Percentiles rank a stretch among this genome's conserved stretches.
phyloP scores from a whole-genome alignment of 2,113 vertebrate genomes.

The Mirounga angustirostris region DNA sequence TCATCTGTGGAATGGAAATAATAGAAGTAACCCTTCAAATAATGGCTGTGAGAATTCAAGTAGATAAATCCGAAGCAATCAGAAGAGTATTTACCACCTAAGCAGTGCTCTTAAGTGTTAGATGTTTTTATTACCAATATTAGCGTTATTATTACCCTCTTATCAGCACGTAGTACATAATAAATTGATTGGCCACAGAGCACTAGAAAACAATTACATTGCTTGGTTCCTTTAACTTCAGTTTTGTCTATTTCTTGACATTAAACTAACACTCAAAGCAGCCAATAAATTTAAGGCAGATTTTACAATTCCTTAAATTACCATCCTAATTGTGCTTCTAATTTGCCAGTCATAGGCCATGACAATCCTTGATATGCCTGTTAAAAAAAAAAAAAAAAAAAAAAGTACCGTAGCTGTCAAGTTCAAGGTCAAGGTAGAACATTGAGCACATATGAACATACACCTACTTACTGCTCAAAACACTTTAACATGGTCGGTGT shows the following conservation, averaged over 20 bases:
- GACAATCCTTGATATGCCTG: background rate
- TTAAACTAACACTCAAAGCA: background rate
- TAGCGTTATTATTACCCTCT: background rate
- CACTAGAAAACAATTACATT: background rate
- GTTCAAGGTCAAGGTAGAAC: background rate
- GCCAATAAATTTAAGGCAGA: background rate
- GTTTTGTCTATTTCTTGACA: background rate
- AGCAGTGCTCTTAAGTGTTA: background rate
- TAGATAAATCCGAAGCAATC: background rate
- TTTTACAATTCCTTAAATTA: constrained; percentile 14
- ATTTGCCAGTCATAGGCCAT: background rate
- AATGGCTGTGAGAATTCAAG: background rate
- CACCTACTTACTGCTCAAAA: background rate
- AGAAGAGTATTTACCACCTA: background rate
- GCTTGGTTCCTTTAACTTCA: background rate
- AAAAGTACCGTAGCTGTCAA: background rate
- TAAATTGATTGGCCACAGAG: background rate
- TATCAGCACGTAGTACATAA: background rate
- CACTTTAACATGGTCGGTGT: background rate
- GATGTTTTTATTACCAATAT: background rate
- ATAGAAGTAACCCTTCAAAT: background rate
- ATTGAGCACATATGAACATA: background rate
- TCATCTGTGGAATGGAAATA: background rate
- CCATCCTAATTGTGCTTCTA: background rate
- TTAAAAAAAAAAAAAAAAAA: background rate